These are phyloP conservation scores for Dromius quadrimaculatus DNA, from an alignment of 2,888 invertebrate species.

Conservation along the genomic window DNA sequence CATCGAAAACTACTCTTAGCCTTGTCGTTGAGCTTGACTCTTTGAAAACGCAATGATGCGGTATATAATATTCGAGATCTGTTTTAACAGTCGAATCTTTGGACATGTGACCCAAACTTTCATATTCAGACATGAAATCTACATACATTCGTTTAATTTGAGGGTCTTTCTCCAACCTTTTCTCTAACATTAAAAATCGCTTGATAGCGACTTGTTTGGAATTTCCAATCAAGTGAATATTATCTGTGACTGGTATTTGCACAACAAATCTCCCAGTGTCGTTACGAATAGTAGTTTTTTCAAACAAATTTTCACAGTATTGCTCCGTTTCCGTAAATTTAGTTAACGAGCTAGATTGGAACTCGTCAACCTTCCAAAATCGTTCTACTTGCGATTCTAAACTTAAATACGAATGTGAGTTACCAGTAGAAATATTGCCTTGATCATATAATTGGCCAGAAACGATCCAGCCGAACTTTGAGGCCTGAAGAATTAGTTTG, in stretches of 20 bases:
- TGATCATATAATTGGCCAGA: too few relatives aligned
- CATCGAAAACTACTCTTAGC: slow-evolving; percentile 3
- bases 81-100: neutral
- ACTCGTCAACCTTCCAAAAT: neutral
- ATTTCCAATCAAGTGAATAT: neutral
- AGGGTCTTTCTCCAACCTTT: neutral
- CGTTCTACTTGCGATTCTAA: neutral
- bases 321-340: neutral
- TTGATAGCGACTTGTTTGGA: neutral
- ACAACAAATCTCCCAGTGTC: neutral
- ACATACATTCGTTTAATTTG: neutral
- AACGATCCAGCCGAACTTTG: too few relatives aligned
- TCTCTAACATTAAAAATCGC: neutral
- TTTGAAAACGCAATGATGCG: slow-evolving; percentile 30
- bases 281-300: neutral
- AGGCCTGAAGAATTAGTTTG: too few relatives aligned
- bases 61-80: slow-evolving; percentile 22
- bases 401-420: too few relatives aligned
- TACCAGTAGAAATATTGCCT: too few relatives aligned
- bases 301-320: neutral
- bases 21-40: neutral
- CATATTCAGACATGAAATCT: neutral
- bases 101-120: neutral
- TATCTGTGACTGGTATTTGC: neutral
- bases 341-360: neutral